phyloP scores from a whole-genome alignment of 1,140 invertebrate species.

The Macrobrachium nipponense region DNA sequence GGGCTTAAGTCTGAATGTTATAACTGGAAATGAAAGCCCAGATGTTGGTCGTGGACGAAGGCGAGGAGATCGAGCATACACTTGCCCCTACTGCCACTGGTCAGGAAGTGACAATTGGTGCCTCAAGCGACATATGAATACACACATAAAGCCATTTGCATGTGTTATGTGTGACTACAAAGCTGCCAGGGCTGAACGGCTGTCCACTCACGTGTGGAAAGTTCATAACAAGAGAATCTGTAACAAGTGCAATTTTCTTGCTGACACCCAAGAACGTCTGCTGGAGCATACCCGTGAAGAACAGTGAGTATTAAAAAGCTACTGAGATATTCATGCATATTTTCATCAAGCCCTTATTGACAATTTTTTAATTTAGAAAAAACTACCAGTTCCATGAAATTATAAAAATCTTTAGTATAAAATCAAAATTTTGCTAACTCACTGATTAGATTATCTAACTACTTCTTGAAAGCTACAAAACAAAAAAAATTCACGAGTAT shows the following conservation, averaged over 20 bases:
- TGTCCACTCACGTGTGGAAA: conserved; percentile 89
- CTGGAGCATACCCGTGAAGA: conserved; percentile 63
- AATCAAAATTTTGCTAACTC: too few relatives aligned
- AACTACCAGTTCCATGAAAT: too few relatives aligned
- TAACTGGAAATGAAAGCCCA: conserved; percentile 42
- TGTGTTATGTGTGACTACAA: conserved; percentile 92
- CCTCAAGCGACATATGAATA: conserved; percentile 89
- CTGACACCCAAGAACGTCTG: conserved; percentile 76
- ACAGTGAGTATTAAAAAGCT: conserved; percentile 54
- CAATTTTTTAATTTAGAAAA: too few relatives aligned
- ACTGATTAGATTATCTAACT: too few relatives aligned
- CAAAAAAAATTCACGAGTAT: too few relatives aligned
- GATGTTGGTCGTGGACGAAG: conserved; percentile 44
- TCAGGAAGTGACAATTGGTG: conserved; percentile 94
- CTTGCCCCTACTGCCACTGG: conserved; percentile 90
- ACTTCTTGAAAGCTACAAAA: background rate
- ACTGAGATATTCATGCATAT: background rate
- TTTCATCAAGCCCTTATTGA: too few relatives aligned
- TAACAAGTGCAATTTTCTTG: conserved; percentile 86
- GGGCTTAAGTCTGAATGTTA: conserved; percentile 38
- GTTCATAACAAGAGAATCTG: conserved; percentile 91
- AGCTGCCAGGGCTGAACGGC: conserved; percentile 85
- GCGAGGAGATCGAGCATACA: conserved; percentile 74
- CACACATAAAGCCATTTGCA: conserved; percentile 89
- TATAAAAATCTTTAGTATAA: too few relatives aligned